Conservation (phyloP, 2,888 invertebrate genomes). For the Noctua pronuba region DNA sequence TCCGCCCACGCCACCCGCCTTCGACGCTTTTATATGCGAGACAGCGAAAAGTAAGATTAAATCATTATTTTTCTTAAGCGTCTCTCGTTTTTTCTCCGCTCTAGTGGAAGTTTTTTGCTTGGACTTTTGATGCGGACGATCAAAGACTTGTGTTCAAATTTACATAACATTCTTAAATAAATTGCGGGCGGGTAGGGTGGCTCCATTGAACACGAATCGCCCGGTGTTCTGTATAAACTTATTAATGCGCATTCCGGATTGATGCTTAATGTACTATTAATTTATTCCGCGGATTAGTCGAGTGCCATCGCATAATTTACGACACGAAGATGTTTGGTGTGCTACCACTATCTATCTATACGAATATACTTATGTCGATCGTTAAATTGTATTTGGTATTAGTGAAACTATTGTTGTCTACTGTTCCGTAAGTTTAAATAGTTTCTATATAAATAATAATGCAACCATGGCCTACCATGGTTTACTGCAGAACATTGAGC, state of each 20-base stretch:
- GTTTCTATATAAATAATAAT: neutral
- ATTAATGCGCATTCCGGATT: conserved; percentile 85
- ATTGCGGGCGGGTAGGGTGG: conserved; percentile 84
- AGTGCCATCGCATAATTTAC: conserved; percentile 80
- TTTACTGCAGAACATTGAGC: neutral
- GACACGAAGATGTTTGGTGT: conserved; percentile 57
- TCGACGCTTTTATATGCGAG: conserved; percentile 89
- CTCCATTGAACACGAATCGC: conserved; percentile 76
- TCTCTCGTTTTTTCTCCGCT: conserved; percentile 87
- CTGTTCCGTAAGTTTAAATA: neutral
- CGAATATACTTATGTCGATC: neutral
- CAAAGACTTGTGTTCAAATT: conserved; percentile 91
- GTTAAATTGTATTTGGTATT: conserved; percentile 8
- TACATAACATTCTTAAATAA: conserved; percentile 91
- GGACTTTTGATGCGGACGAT: conserved; percentile 90
- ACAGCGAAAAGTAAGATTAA: conserved; percentile 90
- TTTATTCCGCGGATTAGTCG: conserved; percentile 84
- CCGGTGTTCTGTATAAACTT: conserved; percentile 82
- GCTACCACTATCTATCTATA: conserved; percentile 14
- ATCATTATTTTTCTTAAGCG: conserved; percentile 91
- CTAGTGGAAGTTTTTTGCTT: conserved; percentile 87
- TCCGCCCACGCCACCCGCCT: conserved; percentile 73
- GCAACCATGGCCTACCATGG: neutral
- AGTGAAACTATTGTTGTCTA: conserved; percentile 10
- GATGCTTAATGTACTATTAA: conserved; percentile 87